These are phyloP conservation scores for Rhingia rostrata DNA, from an alignment of 2,888 invertebrate species.

Conservation along the genomic window DNA sequence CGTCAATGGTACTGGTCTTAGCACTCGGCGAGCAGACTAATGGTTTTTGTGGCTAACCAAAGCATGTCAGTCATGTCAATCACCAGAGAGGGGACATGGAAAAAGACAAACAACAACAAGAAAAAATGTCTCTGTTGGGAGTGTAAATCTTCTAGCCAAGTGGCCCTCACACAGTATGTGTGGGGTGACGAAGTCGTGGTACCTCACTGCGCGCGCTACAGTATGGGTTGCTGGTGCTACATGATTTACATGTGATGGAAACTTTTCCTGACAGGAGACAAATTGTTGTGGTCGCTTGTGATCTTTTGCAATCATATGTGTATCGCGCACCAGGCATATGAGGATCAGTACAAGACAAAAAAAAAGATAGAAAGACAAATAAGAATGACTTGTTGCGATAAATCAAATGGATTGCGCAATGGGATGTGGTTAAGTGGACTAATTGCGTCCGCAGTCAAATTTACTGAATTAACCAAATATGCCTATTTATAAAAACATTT, in stretches of 20 bases:
- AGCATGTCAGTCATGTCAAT: constrained; percentile 70
- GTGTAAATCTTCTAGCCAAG: constrained; percentile 54
- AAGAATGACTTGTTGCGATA: constrained; percentile 3
- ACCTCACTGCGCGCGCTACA: constrained; percentile 25
- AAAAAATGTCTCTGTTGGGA: constrained; percentile 26
- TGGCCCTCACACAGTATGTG: constrained; percentile 23
- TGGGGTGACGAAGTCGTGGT: constrained; percentile 48
- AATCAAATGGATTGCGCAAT: constrained; percentile 5
- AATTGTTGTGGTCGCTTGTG: constrained; percentile 58
- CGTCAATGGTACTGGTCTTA: constrained; percentile 53
- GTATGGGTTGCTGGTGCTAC: constrained; percentile 41
- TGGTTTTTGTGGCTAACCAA: constrained; percentile 70
- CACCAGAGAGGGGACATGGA: constrained; percentile 32
- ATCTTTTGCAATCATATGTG: constrained; percentile 54
- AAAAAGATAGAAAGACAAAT: not conserved
- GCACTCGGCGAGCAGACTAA: constrained; percentile 52
- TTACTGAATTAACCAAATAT: not conserved
- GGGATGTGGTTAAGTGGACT: constrained; percentile 20
- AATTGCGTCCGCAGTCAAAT: constrained; percentile 5
- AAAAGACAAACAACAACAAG: constrained; percentile 19
- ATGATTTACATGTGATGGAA: constrained; percentile 66
- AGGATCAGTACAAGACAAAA: constrained; percentile 2
- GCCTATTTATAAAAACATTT: not conserved
- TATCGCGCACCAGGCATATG: constrained; percentile 15
- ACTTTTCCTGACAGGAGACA: constrained; percentile 71